Base-by-base conservation (phyloP, 2,888 invertebrate species). In the Aphodius sticticus region DNA sequence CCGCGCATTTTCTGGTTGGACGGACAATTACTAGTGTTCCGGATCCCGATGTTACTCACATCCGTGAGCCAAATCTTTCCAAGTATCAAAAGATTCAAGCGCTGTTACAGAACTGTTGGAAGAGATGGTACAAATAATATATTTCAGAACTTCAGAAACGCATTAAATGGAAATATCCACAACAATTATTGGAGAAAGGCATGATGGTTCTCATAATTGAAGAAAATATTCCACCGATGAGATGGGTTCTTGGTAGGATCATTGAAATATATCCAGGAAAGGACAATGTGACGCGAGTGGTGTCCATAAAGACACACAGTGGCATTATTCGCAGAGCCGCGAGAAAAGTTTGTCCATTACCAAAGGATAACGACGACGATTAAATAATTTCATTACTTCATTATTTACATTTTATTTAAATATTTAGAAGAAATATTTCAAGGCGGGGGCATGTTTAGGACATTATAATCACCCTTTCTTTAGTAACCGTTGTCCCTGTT, bases 41-140 rank as follows among this genome's bases (percentile, higher is more conserved):
- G 16, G 76, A 76, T 16, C 76, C 38, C 7, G 53, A 53, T 53
- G 53, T 53, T 53, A 53, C 53, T 53, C 53, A 53, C 53, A 53
- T 53, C 53, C 53, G 53, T 12, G 9, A 53, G 12, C 53, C 53
- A 53, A 53, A 9, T 53, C 53, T 53, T 12, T 53, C 53, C 1
- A 53, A 9, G 53, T 53, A 53, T 53, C 53, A 53, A 53, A 53
- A 12, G 12, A 53, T 53, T 53, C 53, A 53, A 53, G 53, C 53
- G 7, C 7, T 53, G 53, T 53, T 53, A 12, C 53, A 53, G 53
- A 53, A 53, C 53, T 53, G 53, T 53, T 53, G 53, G 53, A 53
- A 53, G 12, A 53, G 53, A 53, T 53, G 53, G 12, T 53, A 53
- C 53, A 53, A 53, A 53, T 1, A 53, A 53, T 53, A 53, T 12